A percentile compares a stretch with the other conserved stretches of the same genome.
phyloP scores from a whole-genome alignment of 2,888 invertebrate species.

The Eudemis profundana region DNA sequence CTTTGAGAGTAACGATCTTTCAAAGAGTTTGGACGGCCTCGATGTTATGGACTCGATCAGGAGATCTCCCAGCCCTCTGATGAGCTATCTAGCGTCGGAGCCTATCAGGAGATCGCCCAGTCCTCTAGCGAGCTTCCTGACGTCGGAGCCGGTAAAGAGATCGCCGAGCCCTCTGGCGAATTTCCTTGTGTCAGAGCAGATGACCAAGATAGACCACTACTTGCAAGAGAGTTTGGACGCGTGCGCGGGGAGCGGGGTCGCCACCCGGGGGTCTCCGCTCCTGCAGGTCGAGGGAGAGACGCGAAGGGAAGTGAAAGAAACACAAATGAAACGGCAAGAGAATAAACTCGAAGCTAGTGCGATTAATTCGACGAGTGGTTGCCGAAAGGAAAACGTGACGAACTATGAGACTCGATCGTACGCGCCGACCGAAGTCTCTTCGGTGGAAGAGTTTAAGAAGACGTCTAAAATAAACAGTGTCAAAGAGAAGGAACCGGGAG shows the following conservation, averaged over 20 bases:
- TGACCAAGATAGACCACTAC: slow-evolving; percentile 76
- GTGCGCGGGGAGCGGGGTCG: slow-evolving; percentile 59
- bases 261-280: slow-evolving; percentile 12
- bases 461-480: slow-evolving; percentile 68
- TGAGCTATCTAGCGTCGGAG: slow-evolving; percentile 59
- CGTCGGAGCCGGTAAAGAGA: slow-evolving; percentile 55
- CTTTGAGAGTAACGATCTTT: slow-evolving; percentile 53
- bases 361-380: slow-evolving; percentile 47
- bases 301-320: slow-evolving; percentile 46
- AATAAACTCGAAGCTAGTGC: slow-evolving; percentile 48
- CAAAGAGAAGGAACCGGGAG: slow-evolving; percentile 63
- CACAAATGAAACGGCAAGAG: slow-evolving; percentile 46
- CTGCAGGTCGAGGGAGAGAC: slow-evolving; percentile 51
- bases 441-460: slow-evolving; percentile 49
- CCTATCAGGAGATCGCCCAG: slow-evolving; percentile 7
- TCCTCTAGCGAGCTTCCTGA: slow-evolving; percentile 16
- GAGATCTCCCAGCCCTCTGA: slow-evolving; percentile 59
- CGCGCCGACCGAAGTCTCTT: slow-evolving; percentile 39
- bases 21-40: slow-evolving; percentile 25
- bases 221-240: slow-evolving; percentile 76
- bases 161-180: slow-evolving; percentile 71
- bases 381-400: slow-evolving; percentile 44
- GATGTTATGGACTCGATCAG: slow-evolving; percentile 12
- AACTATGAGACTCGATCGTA: slow-evolving; percentile 47
- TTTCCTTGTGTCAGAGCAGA: slow-evolving; percentile 69